Base-by-base conservation (phyloP, 2,888 invertebrate genomes). In the Athripsodes cinereus region DNA sequence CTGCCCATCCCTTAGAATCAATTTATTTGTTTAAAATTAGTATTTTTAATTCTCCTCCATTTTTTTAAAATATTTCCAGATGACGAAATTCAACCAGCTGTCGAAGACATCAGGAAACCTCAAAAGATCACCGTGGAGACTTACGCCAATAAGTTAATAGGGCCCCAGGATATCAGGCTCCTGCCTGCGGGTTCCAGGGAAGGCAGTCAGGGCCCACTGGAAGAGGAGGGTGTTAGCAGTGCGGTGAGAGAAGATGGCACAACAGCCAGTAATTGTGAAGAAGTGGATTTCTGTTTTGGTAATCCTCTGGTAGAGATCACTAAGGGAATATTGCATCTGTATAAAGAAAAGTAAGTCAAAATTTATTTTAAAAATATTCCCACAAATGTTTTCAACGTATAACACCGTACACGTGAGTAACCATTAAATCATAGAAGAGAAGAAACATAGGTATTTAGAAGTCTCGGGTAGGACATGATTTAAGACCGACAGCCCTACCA, bases 241-340 rank as follows among this genome's bases (percentile, higher is more conserved):
- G 49, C 26, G 5, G 50, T 35, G 13, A 26, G 67, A 57, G 26
- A 54, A 31, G 58, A 53, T n/a, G 16, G 2, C 40, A 13, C 13
- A n/a, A 13, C 40, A 5, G 5, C 40, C 13, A 40, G 8, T 13
- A 13, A 3, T 40, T 69, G 69, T 46, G 80, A 80, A 20, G 83
- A 86, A 60, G 85, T 88, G 52, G 82, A 82, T 53, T 97, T 96
- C 74, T 92, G 92, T 66, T 95, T 92, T 66, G 99, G 99, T 2
- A 99, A 99, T 79, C 98, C 97, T 1, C 87, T 90, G 67, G 94
- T 98, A 1, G 98, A 99, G 75, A 88, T 95, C 34, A 96, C 96
- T 0, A 94, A 95, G 72, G 99, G 99, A 40, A 88, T 99, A 50
- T 78, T 99, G 58, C 99, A 99, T 81, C 79, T 99, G 19, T 98